Base-by-base conservation (phyloP, 1,140 invertebrate genomes). In the Dendroctonus valens region DNA sequence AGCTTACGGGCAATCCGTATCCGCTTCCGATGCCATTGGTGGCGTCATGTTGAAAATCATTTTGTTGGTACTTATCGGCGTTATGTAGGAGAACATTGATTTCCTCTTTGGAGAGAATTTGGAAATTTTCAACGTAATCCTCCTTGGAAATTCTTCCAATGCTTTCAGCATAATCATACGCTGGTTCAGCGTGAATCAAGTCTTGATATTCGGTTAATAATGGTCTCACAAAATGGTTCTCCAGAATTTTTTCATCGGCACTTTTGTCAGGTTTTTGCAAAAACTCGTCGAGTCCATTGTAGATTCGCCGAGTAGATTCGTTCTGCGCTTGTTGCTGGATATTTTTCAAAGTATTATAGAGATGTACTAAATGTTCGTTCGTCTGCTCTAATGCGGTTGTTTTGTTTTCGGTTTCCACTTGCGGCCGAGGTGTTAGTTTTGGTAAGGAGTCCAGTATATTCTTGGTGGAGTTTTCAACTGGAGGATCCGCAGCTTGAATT, bases 401-500 rank as follows among this genome's bases (percentile, higher is more conserved):
- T 61, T 65, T 65, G 14, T 41, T 39, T 53, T 59, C 59, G n/a
- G 59, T 65, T 53, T 68, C 61, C 12, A 69, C 64, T 38, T 68
- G 51, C 12, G 48, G 39, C 39, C 26, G 26, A 26, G 26, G 26
- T 1, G 26, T 26, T 67, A 50, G 59, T 71, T 70, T 59, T 68
- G 54, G 11, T 69, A 57, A 7, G 68, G 68, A 46, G 26, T 48
- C n/a, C 44, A 60, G 8, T 6, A 49, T 9, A 65, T 6, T 67
- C 58, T 60, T 9, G 63, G 41, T 11, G 53, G 59, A 59, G 68
- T 67, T 51, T 15, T 50, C 58, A 39, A 37, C 48, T 5, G 77
- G 76, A 14, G 77, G 77, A 69, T 79, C 76, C 40, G 74, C 71
- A 39, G 77, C 77, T 67, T 76, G 76, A 53, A 77, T 79, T 53